phyloP scores from a whole-genome alignment of 2,888 invertebrate species.

The Acanthopleura granulata region DNA sequence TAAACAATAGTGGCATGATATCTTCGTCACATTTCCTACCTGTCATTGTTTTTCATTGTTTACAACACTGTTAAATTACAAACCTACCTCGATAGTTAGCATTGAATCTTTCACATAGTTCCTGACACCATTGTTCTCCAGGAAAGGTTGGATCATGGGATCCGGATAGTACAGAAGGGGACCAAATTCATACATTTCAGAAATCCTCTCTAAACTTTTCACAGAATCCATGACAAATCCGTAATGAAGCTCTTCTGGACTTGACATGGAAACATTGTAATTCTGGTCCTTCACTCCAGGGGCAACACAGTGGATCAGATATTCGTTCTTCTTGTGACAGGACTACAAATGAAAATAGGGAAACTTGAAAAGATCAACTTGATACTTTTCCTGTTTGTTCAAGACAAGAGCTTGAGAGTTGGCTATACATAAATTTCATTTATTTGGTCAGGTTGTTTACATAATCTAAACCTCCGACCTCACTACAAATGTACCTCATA shows the following conservation, averaged over 20 bases:
- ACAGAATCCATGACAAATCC: constrained; percentile 98
- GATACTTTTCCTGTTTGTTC: no score
- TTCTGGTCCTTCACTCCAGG: constrained; percentile 29
- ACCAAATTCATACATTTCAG: constrained; percentile 71
- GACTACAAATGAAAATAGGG: constrained; percentile 10
- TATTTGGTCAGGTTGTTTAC: no score
- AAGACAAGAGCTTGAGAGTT: no score
- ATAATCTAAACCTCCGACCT: no score
- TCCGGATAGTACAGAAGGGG: constrained; percentile 91
- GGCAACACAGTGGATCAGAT: constrained; percentile 36
- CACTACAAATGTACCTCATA: no score
- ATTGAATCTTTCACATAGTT: constrained; percentile 93
- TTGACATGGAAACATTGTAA: constrained; percentile 79
- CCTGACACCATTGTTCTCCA: constrained; percentile 73
- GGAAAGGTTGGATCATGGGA: constrained; percentile 87
- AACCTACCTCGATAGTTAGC: constrained; percentile 84
- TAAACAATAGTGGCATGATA: no score
- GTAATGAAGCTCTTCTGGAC: constrained; percentile 75
- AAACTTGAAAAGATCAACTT: neutral
- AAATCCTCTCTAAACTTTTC: constrained; percentile 86
- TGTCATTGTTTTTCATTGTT: no score
- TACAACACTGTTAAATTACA: constrained; percentile 27
- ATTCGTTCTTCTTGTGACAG: constrained; percentile 27
- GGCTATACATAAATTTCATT: no score
- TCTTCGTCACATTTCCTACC: no score